Evolutionary conservation across 2,797 vertebrate species (phyloP), one percentile per base, ranked within the genome.

Genomic region (Sardinella longiceps): DNA sequence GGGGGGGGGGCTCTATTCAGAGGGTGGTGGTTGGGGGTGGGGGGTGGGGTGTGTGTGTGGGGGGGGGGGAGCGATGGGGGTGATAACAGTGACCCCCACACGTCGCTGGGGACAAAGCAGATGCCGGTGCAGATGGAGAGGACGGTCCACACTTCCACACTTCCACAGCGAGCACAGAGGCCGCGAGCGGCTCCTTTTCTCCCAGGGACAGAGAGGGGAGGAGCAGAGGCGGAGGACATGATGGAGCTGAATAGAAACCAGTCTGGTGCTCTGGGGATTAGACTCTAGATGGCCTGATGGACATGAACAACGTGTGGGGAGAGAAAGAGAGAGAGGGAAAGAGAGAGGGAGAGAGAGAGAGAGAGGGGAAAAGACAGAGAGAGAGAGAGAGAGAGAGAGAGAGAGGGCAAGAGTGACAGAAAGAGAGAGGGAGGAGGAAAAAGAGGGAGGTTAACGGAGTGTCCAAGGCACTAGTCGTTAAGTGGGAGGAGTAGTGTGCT

Each of bases 41-140:
- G 56, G 53, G 23, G 23, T 23, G n/a, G n/a, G n/a, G n/a, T n/a
- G n/a, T n/a, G n/a, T n/a, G n/a, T n/a, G n/a, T 28, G 10, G 11
- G 63, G 12, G 63, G 3, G 30, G 3, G 10, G 3, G n/a, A n/a
- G n/a, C n/a, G 56, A 20, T 2, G 23, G 23, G n/a, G 28, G 2
- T 15, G 33, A 48, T 43, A 39, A n/a, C 11, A 12, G 10, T 15
- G 28, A 3, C 28, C 25, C 46, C 70, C 39, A 56, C 83, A 84
- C 20, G 53, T 56, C 53, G 53, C 53, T 56, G 53, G 53, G 53
- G 53, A 84, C 82, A 87, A 89, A 84, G 88, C 83, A 87, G 88
- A 86, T 88, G 88, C 87, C 82, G 15, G 48, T 39, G 77, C 87
- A 87, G 84, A 84, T 87, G 88, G 86, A 56, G 37, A 51, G 86